Evolutionary conservation across 2,888 invertebrate species (phyloP), one percentile per base, ranked within the genome.

Genomic region (Coecobrya sp.): DNA sequence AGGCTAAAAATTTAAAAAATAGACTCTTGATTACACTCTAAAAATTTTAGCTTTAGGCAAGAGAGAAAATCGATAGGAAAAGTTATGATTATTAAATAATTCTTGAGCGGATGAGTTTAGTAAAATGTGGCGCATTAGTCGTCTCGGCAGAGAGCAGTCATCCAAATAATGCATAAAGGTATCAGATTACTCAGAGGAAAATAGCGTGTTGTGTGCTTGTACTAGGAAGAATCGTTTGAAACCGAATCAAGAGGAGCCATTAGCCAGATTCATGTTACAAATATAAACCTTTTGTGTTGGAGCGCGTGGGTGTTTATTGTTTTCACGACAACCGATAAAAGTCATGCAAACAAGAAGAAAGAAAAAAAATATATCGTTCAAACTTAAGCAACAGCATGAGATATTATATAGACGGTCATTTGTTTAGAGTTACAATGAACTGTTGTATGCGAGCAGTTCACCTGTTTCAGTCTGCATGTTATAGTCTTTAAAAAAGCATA

Each of bases 241-340:
- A 68, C 68, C 36, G 68, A 68, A 36, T 27, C 27, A 10, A 52
- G 52, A 68, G 27, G 68, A 68, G 68, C 30, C 16, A 68, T 68
- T 68, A 16, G 19, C 36, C 16, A 68, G 68, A 68, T 36, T 68
- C 30, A 68, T 68, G n/a, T n/a, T 68, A 68, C 30, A 36, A 68
- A 68, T 68, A 68, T 68, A 68, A 68, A n/a, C 45, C 19, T 73
- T 73, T 73, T 45, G 19, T 10, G 73, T 45, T 42, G 42, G 73
- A 19, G 19, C 73, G 76, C 11, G 76, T 76, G 76, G 76, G 76
- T 25, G 76, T 76, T 76, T 76, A 73, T 73, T 1, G 42, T 76
- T 76, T 76, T 49, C 49, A 52, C 49, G 49, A 49, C 76, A 52
- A 76, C 25, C 76, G 25, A 76, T 52, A 76, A 49, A 76, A 76